A percentile compares a stretch with the other conserved stretches of the same genome.
phyloP scores from a whole-genome alignment of 2,797 vertebrate species.

The Myripristis murdjan region DNA sequence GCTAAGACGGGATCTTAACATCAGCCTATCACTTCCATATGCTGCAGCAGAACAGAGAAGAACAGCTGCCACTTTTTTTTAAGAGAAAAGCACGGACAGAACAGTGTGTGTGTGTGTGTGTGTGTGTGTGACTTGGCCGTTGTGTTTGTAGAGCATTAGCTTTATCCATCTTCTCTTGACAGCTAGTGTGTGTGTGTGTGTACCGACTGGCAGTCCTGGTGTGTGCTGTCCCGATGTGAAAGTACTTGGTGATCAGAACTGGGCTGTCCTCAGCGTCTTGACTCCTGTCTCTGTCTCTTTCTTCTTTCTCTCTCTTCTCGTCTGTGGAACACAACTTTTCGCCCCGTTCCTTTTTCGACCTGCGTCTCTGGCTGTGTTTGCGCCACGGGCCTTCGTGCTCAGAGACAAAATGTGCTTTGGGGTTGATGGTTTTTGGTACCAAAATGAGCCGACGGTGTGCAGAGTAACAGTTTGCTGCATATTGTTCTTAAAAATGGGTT shows the following conservation, averaged over 20 bases:
- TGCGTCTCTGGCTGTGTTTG: too few species aligned
- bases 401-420: too few species aligned
- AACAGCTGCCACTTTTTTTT: conserved; percentile 17
- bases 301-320: background rate
- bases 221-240: conserved; percentile 3
- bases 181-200: conserved; percentile 4
- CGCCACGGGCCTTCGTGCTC: too few species aligned
- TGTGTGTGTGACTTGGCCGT: conserved; percentile 5
- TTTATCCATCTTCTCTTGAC: conserved; percentile 17
- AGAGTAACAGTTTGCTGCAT: too few species aligned
- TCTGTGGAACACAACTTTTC: too few species aligned
- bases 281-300: background rate
- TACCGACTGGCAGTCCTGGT: background rate
- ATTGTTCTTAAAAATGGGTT: too few species aligned
- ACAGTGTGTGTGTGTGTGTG: conserved; percentile 13
- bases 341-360: too few species aligned
- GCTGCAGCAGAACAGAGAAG: conserved; percentile 20
- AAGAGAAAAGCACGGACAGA: conserved; percentile 33
- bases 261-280: background rate
- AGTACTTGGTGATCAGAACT: conserved; percentile 23
- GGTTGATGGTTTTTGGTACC: too few species aligned
- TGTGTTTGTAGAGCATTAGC: conserved; percentile 31
- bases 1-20: too few species aligned
- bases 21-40: conserved; percentile 1
- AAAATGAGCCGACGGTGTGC: too few species aligned